Base-by-base conservation (phyloP, 2,888 invertebrate genomes). In the Drosophila rellima region DNA sequence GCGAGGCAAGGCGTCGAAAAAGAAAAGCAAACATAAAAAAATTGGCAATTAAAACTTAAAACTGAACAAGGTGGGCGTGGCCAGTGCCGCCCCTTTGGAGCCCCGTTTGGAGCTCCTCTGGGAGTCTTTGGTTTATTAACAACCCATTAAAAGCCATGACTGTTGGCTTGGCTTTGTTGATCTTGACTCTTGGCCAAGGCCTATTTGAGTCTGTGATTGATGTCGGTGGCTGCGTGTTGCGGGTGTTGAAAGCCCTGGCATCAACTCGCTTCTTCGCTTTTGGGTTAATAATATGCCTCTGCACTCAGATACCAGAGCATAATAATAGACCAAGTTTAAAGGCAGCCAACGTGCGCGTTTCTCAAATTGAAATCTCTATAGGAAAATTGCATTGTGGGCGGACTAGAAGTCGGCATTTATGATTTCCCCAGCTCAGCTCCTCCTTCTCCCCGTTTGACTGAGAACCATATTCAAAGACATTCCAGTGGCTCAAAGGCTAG, bases 91-190 rank as follows among this genome's bases (percentile, higher is more conserved):
- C 51, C 45, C 20, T 18, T 54, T 39, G 29, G 47, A 40, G 48
- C 57, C 29, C 29, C 37, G 45, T 33, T 37, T 31, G 40, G 10
- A 31, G 37, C n/a, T 42, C 17, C 61, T 8, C 52, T 11, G n/a
- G 6, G 20, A 10, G 13, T 20, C 55, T 20, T 13, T 10, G 17
- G 45, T 80, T 80, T 78, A 87, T 90, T 89, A 90, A 80, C 89
- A 86, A 78, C 74, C 87, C 87, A 89, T 90, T 90, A 90, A 90
- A 90, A 88, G 78, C 69, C 84, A 80, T 90, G 90, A 90, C 90
- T 90, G 75, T 84, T 74, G 88, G 82, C 77, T 79, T 78, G 80
- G 76, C 80, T 70, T 89, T 89, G 90, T 88, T 81, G 62, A 26
- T 29, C 50, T 45, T 26, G 69, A 67, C 69, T 70, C 57, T 20